Evolutionary conservation across 37 sponge, comb jelly and placozoan species (phyloP), one percentile per base, ranked within the genome.

Genomic region (Amphimedon queenslandica): DNA sequence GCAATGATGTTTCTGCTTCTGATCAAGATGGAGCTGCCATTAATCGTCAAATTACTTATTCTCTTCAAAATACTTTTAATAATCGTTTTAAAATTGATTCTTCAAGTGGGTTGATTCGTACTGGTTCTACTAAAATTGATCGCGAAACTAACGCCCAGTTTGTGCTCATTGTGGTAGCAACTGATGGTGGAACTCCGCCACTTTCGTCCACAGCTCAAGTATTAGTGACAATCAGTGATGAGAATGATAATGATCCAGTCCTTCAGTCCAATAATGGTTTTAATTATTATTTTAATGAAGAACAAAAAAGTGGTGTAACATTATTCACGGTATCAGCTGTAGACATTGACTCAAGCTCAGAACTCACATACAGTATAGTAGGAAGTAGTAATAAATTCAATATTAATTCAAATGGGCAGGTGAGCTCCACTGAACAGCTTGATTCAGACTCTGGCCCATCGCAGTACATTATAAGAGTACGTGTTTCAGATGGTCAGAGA

Each of bases 161-260:
- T n/a, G 5, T 60, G 21, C 28, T 60, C 8, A 60, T 25, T 6
- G 61, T 60, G 5, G 61, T 60, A 25, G 61, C 61, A n/a, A n/a
- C 61, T n/a, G 61, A 60, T 60, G 5, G 21, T n/a, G 61, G 61
- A 25, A 25, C 27, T 60, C 61, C 61, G 8, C 61, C 61, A 25
- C 61, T 11, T 6, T 60, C 61, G 5, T 6, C 27, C 5, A n/a
- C 61, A 60, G 61, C 61, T 6, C 5, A 6, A 6, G 61, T 60
- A 25, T 25, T 6, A 6, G 61, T 60, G 21, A 60, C 21, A n/a
- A n/a, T 60, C 27, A 60, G 5, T 25, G 61, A 60, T 60, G 27
- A 25, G 5, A 60, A 60, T 60, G 61, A 60, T n/a, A 60, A 60
- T n/a, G 5, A 5, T 25, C 61, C 61, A n/a, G 21, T 6, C 23